These are phyloP conservation scores for Coelinius sp. DNA, from an alignment of 2,888 invertebrate species.

Conservation along the genomic window DNA sequence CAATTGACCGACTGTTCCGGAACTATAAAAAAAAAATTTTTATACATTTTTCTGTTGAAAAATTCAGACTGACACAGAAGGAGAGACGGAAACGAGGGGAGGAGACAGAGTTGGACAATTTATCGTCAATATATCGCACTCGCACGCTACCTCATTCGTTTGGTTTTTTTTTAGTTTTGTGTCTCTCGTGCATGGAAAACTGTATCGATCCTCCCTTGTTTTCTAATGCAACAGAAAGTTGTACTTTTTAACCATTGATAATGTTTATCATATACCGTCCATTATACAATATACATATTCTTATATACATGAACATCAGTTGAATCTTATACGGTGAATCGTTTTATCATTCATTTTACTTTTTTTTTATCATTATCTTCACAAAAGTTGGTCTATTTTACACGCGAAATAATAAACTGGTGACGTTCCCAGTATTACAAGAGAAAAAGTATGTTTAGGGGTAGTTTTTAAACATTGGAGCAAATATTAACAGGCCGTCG, in stretches of 20 bases:
- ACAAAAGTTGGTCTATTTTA: neutral
- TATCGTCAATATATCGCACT: slow-evolving; percentile 34
- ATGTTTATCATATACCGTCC: slow-evolving; percentile 15
- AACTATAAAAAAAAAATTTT: slow-evolving; percentile 8
- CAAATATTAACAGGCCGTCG: neutral
- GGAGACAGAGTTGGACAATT: slow-evolving; percentile 15
- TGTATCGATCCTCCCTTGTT: slow-evolving; percentile 14
- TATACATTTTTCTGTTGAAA: slow-evolving; percentile 15
- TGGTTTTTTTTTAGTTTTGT: neutral
- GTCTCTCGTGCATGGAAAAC: slow-evolving; percentile 12
- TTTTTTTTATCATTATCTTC: neutral
- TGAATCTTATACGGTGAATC: neutral
- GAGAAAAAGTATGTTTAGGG: neutral
- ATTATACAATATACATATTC: slow-evolving; percentile 20
- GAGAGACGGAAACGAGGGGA: slow-evolving; percentile 7
- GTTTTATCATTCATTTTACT: neutral
- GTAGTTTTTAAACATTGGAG: neutral
- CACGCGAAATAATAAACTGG: neutral
- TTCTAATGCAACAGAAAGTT: slow-evolving; percentile 11
- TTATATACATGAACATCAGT: slow-evolving; percentile 10
- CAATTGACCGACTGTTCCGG: slow-evolving; percentile 36
- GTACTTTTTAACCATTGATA: slow-evolving; percentile 5
- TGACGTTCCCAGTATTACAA: neutral
- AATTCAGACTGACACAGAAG: slow-evolving; percentile 28
- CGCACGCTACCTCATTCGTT: slow-evolving; percentile 14